A percentile compares a stretch with the other conserved stretches of the same genome.
phyloP scores from a whole-genome alignment of 2,797 vertebrate genomes.

The Microctenopoma steveboyesi region DNA sequence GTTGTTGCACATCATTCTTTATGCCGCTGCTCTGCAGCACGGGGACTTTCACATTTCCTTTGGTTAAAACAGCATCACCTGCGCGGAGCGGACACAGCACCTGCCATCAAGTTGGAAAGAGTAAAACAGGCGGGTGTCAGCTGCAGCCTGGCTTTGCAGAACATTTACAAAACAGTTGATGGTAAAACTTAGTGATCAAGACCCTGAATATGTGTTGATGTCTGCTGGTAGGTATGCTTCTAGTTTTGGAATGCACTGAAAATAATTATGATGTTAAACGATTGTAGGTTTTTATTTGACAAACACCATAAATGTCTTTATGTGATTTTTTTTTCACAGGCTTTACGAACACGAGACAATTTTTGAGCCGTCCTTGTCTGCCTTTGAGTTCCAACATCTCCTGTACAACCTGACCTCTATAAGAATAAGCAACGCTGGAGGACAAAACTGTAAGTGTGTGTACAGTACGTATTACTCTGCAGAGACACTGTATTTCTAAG shows the following conservation, averaged over 20 bases:
- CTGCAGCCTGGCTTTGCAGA: slow-evolving; percentile 47
- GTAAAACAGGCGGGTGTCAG: slow-evolving; percentile 68
- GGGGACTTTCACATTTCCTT: slow-evolving; percentile 20
- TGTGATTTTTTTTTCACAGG: slow-evolving; percentile 71
- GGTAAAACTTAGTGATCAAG: slow-evolving; percentile 69
- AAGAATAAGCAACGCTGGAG: slow-evolving; percentile 78
- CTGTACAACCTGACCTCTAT: slow-evolving; percentile 88
- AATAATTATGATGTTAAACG: slow-evolving; percentile 6
- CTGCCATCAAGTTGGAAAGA: slow-evolving; percentile 53
- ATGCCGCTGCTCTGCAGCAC: slow-evolving; percentile 10
- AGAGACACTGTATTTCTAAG: not conserved
- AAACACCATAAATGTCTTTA: slow-evolving; percentile 7
- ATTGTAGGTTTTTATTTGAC: not conserved
- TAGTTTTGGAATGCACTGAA: no score
- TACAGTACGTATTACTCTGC: slow-evolving; percentile 15
- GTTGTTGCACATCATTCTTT: not conserved
- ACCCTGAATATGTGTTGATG: slow-evolving; percentile 57
- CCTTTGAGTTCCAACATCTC: slow-evolving; percentile 87
- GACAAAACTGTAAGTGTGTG: slow-evolving; percentile 78
- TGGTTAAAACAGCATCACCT: slow-evolving; percentile 20
- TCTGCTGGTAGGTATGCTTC: slow-evolving; percentile 7
- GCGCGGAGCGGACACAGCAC: slow-evolving; percentile 62
- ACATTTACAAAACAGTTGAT: slow-evolving; percentile 58
- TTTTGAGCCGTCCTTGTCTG: slow-evolving; percentile 63
- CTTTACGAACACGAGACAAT: slow-evolving; percentile 84